Percentiles rank a stretch among this genome's conserved stretches.
phyloP scores from a whole-genome alignment of 2,113 vertebrate genomes.

The Neoarius graeffei region DNA sequence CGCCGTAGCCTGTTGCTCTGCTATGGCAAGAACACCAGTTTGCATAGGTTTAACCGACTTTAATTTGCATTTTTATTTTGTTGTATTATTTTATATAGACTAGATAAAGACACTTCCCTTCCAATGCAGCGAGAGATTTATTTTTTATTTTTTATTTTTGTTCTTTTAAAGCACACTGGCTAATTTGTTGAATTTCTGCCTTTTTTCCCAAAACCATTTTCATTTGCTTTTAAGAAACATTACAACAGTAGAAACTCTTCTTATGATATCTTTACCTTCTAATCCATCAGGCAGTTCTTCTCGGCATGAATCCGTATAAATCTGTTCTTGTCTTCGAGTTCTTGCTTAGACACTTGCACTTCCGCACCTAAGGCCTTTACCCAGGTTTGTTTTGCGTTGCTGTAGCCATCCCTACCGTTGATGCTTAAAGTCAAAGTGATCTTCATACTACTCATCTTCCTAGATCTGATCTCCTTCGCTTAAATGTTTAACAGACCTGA shows the following conservation, averaged over 20 bases:
- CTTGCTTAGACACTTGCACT: neutral
- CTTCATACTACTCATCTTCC: neutral
- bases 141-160: neutral
- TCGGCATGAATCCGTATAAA: neutral
- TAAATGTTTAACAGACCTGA: neutral
- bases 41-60: neutral
- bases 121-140: neutral
- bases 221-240: neutral
- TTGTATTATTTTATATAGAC: neutral
- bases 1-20: slow-evolving; percentile 30
- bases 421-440: slow-evolving; percentile 16
- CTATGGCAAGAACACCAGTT: slow-evolving; percentile 19
- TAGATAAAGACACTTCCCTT: neutral
- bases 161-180: neutral
- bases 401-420: slow-evolving; percentile 16
- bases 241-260: neutral
- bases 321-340: neutral
- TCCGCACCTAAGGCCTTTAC: neutral
- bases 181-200: neutral
- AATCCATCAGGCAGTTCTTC: neutral
- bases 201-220: neutral
- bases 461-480: neutral
- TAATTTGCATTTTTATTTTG: neutral
- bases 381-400: neutral
- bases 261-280: neutral